Evolutionary conservation across 2,113 vertebrate genomes (phyloP), one percentile per base, ranked within the genome.

Genomic region (Sula dactylatra): DNA sequence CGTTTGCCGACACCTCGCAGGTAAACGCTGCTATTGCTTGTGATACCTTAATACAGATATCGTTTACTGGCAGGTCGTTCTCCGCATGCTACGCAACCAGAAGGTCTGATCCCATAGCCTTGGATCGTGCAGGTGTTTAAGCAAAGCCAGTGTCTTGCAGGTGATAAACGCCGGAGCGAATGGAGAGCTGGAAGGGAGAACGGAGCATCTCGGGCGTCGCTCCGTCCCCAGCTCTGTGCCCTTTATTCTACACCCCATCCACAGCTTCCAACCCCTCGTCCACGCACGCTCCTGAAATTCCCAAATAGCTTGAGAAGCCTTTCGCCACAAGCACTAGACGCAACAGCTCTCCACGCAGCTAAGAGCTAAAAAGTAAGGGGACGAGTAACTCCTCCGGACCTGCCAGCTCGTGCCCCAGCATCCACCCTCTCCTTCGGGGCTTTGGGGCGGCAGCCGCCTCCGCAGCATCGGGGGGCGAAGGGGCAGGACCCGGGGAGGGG

Each of bases 41-140:
- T 0, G 22, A 5, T 1, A 6, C 66, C 49, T 7, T 4, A 3
- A 2, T 0, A 2, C 4, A 1, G 34, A 6, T 0, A 4, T 1
- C 4, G 0, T 9, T 40, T 31, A 4, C 8, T 0, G 13, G 10
- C 36, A 7, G 40, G 45, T 3, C 4, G 17, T 4, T 58, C n/a
- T 38, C 59, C 6, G 50, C n/a, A 4, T 0, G 2, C n/a, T 6
- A 34, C 56, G 2, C 34, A 1, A 3, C 16, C 59, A 9, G 26
- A 6, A 56, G n/a, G 15, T 31, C 50, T 3, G 7, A 44, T 5
- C 59, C 40, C 62, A 3, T 13, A 19, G n/a, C 24, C 27, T 10
- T 4, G n/a, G 72, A 8, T 22, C 2, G 1, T 1, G 4, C 20
- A 5, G 40, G 42, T 36, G n/a, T 8, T 69, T 9, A 49, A n/a